phyloP scores from a whole-genome alignment of 2,888 invertebrate species.

The Craniophora ligustri region DNA sequence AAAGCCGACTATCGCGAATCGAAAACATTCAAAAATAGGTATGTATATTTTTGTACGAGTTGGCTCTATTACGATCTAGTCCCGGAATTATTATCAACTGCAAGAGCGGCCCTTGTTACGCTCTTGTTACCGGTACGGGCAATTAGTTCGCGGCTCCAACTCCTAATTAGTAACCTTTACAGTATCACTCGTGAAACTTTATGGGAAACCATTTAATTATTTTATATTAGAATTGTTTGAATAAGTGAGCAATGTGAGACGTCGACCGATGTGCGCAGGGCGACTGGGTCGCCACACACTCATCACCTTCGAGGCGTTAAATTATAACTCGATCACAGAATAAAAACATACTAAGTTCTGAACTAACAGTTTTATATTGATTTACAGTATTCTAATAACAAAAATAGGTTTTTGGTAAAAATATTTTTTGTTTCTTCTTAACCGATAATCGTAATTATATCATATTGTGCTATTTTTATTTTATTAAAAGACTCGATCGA shows the following conservation, averaged over 20 bases:
- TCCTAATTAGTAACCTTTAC: slow-evolving; percentile 60
- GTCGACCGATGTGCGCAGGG: slow-evolving; percentile 32
- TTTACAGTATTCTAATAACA: slow-evolving; percentile 80
- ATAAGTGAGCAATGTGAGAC: slow-evolving; percentile 48
- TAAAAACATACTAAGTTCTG: slow-evolving; percentile 75
- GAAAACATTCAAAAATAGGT: slow-evolving; percentile 58
- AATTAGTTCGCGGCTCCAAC: slow-evolving; percentile 51
- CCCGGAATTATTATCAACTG: slow-evolving; percentile 28
- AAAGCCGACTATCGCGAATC: slow-evolving; percentile 65
- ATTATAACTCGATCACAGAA: slow-evolving; percentile 80
- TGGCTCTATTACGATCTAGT: slow-evolving; percentile 21
- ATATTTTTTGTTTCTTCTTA: slow-evolving; percentile 79
- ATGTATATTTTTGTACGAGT: slow-evolving; percentile 29
- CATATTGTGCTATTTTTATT: slow-evolving; percentile 73
- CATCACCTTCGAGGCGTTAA: slow-evolving; percentile 74
- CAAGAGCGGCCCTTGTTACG: slow-evolving; percentile 21
- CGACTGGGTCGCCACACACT: slow-evolving; percentile 6
- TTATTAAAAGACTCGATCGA: slow-evolving; percentile 52
- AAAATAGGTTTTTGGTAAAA: slow-evolving; percentile 84
- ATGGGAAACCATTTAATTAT: slow-evolving; percentile 58
- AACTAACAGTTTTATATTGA: slow-evolving; percentile 73
- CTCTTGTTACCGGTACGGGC: slow-evolving; percentile 9
- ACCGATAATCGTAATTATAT: slow-evolving; percentile 67
- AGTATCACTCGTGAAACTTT: slow-evolving; percentile 69
- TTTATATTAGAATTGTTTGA: slow-evolving; percentile 49